phyloP scores from a whole-genome alignment of 2,888 invertebrate genomes.

The Tribolium freemani region DNA sequence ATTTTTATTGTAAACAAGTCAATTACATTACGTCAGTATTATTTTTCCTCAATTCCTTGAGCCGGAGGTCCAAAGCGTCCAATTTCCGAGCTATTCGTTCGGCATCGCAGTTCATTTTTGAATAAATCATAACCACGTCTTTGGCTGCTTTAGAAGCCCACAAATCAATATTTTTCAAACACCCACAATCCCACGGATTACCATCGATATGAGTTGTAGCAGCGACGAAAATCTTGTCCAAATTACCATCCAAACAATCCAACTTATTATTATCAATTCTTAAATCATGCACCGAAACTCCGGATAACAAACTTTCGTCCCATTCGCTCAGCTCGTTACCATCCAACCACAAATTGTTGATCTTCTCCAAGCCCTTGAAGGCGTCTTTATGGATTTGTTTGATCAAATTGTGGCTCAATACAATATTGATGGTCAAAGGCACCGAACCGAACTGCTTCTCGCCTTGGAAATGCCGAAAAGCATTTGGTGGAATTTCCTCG shows the following conservation, averaged over 20 bases:
- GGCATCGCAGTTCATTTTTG: slow-evolving; percentile 55
- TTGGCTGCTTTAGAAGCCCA: slow-evolving; percentile 51
- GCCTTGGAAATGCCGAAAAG: slow-evolving; percentile 54
- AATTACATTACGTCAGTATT: too few species aligned
- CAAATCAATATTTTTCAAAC: slow-evolving; percentile 52
- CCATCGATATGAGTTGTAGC: slow-evolving; percentile 52
- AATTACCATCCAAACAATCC: slow-evolving; percentile 50
- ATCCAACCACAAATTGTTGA: slow-evolving; percentile 58
- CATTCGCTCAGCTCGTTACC: slow-evolving; percentile 52
- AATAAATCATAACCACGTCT: slow-evolving; percentile 49
- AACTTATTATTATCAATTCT: slow-evolving; percentile 54
- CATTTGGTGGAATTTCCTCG: slow-evolving; percentile 49
- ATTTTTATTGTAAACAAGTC: too few species aligned
- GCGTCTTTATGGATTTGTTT: slow-evolving; percentile 50
- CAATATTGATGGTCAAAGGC: slow-evolving; percentile 51
- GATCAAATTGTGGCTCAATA: slow-evolving; percentile 58
- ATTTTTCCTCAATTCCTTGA: slow-evolving; percentile 43
- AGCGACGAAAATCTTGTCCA: slow-evolving; percentile 52
- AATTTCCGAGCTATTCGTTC: slow-evolving; percentile 53
- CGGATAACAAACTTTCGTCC: slow-evolving; percentile 47
- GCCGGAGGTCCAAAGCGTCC: slow-evolving; percentile 48
- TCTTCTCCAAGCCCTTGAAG: slow-evolving; percentile 51
- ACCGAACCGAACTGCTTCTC: slow-evolving; percentile 50
- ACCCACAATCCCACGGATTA: slow-evolving; percentile 56
- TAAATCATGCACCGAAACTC: slow-evolving; percentile 50